Evolutionary conservation across 2,113 vertebrate species (phyloP).

Genomic region (Cyrtonyx montezumae): DNA sequence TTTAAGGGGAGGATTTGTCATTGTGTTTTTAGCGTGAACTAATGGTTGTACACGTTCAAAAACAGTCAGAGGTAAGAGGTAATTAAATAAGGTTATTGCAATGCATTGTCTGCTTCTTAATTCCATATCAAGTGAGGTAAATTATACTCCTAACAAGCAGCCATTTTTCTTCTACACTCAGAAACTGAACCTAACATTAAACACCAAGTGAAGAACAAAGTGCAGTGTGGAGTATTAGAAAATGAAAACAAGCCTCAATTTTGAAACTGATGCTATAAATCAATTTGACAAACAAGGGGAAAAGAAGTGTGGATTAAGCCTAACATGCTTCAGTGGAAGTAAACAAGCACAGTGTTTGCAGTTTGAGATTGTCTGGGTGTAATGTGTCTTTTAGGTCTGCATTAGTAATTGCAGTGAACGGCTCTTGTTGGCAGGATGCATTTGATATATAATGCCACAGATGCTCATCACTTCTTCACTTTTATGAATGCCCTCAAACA

Average conservation of each 20-base stretch:
- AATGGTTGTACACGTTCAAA: not conserved
- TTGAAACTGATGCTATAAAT: not conserved
- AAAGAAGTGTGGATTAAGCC: not conserved
- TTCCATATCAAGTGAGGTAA: not conserved
- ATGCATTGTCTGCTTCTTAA: not conserved
- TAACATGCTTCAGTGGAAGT: not conserved
- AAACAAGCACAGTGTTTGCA: not conserved
- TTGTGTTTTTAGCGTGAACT: not conserved
- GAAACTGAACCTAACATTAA: not conserved
- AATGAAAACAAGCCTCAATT: not conserved
- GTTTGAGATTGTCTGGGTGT: not conserved
- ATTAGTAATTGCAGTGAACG: not conserved
- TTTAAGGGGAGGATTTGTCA: not conserved
- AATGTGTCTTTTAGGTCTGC: not conserved
- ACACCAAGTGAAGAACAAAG: not conserved
- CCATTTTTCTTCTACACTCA: not conserved
- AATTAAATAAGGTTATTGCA: not conserved
- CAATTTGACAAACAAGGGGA: not conserved
- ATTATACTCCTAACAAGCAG: not conserved
- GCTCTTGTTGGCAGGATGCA: rapidly evolving
- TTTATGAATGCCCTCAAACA: not conserved
- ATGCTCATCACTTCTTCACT: not conserved
- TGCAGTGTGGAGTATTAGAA: rapidly evolving
- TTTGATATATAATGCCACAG: not conserved
- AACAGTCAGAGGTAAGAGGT: not conserved